phyloP scores from a whole-genome alignment of 2,113 vertebrate species.

The Tricholaema leucomelas region DNA sequence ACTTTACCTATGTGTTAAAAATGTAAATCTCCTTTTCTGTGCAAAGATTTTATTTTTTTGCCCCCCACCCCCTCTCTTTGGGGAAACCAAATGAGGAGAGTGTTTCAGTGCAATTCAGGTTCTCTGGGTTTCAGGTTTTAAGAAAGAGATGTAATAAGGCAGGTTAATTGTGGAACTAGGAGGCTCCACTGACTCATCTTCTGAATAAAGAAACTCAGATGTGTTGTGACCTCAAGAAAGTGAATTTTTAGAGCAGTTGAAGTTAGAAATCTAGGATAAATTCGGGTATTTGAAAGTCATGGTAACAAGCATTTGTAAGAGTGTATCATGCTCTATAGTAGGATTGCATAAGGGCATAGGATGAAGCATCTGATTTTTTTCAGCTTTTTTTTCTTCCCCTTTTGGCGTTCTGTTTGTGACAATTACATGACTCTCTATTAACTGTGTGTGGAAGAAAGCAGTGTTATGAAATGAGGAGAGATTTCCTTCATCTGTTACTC shows the following conservation, averaged over 20 bases:
- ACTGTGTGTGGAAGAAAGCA: constrained; percentile 63
- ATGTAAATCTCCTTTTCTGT: neutral
- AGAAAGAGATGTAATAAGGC: neutral
- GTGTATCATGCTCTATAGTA: constrained; percentile 59
- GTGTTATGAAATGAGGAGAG: constrained; percentile 63
- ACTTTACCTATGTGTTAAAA: neutral
- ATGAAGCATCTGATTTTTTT: constrained; percentile 56
- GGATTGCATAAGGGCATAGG: constrained; percentile 57
- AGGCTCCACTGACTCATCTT: constrained; percentile 57
- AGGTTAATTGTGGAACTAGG: constrained; percentile 55
- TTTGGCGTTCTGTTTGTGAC: constrained; percentile 71
- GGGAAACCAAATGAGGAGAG: neutral
- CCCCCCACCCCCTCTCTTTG: neutral
- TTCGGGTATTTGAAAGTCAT: constrained; percentile 60
- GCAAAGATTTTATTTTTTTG: neutral
- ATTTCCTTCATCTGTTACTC: constrained; percentile 64
- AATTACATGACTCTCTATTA: constrained; percentile 74
- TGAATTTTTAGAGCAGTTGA: constrained; percentile 61
- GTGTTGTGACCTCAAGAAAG: constrained; percentile 63
- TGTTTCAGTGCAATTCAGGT: constrained; percentile 22
- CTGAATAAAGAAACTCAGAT: constrained; percentile 47
- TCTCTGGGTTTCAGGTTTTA: neutral
- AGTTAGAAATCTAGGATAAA: constrained; percentile 67
- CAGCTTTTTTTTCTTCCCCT: neutral
- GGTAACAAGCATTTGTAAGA: constrained; percentile 57